phyloP scores from a whole-genome alignment of 2,888 invertebrate genomes.

The Sphaerophoria taeniata region DNA sequence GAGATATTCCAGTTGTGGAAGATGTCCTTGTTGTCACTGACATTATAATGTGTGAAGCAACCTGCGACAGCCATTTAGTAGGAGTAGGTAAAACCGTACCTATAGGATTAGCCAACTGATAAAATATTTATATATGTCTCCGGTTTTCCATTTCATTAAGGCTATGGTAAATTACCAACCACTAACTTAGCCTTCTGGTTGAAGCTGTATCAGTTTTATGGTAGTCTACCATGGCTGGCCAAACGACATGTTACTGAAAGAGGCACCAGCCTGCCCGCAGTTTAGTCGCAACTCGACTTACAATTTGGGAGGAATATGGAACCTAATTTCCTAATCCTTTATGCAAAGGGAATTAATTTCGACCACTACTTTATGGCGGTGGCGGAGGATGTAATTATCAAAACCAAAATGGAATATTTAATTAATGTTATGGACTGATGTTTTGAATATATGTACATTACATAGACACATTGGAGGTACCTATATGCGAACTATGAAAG shows the following conservation, averaged over 20 bases:
- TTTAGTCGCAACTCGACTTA: conserved; percentile 6
- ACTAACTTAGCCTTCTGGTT: conserved; percentile 53
- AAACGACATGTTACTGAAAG: conserved; percentile 22
- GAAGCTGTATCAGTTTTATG: conserved; percentile 4
- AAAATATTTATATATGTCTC: conserved; percentile 71
- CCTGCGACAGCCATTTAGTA: conserved; percentile 3
- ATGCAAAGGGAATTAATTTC: conserved; percentile 73
- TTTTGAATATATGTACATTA: no score
- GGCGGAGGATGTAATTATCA: conserved; percentile 68
- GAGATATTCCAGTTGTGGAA: neutral
- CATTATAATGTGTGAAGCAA: conserved; percentile 13
- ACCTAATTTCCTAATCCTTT: conserved; percentile 72
- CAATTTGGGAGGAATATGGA: conserved; percentile 32
- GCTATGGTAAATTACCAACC: conserved; percentile 69
- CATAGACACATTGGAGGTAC: no score
- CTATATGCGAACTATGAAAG: no score
- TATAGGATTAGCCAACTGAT: conserved; percentile 69
- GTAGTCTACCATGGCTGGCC: neutral
- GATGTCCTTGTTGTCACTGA: conserved; percentile 28
- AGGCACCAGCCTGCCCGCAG: conserved; percentile 5
- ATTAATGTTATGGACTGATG: conserved; percentile 54
- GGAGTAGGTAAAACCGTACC: conserved; percentile 6
- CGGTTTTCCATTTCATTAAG: conserved; percentile 72
- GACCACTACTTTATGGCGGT: conserved; percentile 65
- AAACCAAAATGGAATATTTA: conserved; percentile 74